These are phyloP conservation scores for Agrochola lota DNA, from an alignment of 2,888 invertebrate genomes.

Conservation along the genomic window DNA sequence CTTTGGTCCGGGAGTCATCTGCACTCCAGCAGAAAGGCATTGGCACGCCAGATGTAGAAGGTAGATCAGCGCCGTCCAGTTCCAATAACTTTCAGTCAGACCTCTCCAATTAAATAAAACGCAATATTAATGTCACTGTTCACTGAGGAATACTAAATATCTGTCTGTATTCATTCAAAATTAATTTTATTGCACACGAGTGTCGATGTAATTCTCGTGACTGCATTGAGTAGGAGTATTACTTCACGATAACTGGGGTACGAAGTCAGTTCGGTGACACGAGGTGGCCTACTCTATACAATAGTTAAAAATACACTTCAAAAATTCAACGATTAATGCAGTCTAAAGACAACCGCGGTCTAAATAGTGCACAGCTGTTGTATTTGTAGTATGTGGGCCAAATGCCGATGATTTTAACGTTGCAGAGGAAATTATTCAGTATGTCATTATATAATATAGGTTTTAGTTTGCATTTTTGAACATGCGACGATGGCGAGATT, in stretches of 20 bases:
- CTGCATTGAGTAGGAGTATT: not conserved
- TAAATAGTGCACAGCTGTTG: constrained; percentile 70
- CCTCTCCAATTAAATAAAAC: not conserved
- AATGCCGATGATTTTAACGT: constrained; percentile 68
- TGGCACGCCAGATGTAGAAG: not conserved
- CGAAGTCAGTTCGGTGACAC: constrained; percentile 24
- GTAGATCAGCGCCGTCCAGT: no score
- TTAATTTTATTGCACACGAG: not conserved
- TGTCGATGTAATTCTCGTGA: not conserved
- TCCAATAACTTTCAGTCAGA: not conserved
- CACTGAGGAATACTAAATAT: not conserved
- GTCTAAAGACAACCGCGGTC: constrained; percentile 75
- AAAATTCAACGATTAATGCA: constrained; percentile 74
- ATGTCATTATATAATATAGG: not conserved
- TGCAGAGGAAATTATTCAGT: not conserved
- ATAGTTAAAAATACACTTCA: constrained; percentile 48
- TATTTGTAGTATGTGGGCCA: constrained; percentile 75
- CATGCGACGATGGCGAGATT: not conserved
- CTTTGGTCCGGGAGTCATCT: not conserved
- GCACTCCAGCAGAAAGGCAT: not conserved
- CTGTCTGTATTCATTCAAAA: not conserved
- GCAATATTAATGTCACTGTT: not conserved
- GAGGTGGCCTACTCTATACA: constrained; percentile 31
- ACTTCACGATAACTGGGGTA: constrained; percentile 17
- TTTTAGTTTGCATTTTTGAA: not conserved